Base-by-base conservation (phyloP, 2,888 invertebrate genomes). In the Hirudinaria manillensis region DNA sequence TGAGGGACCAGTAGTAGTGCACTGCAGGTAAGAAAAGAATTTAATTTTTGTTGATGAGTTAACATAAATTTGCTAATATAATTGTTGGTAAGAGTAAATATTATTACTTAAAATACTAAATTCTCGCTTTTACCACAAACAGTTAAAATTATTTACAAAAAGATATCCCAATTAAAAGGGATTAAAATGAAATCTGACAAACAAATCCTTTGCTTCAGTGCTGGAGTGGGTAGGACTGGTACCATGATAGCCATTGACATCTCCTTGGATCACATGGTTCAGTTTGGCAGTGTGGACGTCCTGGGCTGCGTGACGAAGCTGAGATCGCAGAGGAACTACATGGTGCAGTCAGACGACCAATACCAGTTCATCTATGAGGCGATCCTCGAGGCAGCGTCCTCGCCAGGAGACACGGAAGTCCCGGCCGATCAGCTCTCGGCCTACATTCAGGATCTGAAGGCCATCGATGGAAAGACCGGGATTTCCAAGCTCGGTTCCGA, bases 281-380 rank as follows among this genome's bases (percentile, higher is more conserved):
- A 29, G n/a, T 29, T n/a, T 24, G 29, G 32, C 88, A 96, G 95
- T 72, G 94, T 99, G 53, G 99, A 99, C 85, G 95, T 99, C 79
- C 99, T 98, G 84, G 98, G 98, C 13, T 97, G 98, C 87, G 98
- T 99, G 53, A 98, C 97, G 21, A 94, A 95, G 84, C 88, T 99
- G 79, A 89, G 99, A 77, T 95, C 98, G 34, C 98, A 99, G 86
- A 90, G 99, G 74, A 98, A 98, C 87, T 99, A 99, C 87, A 99
- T 99, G 98, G 76, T 99, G 38, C 86, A 86, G 80, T 97, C 97
- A n/a, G 97, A 97, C 86, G 97, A 97, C 87, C 97, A 99, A 86
- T 99, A 99, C 87, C 94, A 98, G 80, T 99, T 99, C 87, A 98
- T 99, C 80, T 97, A 99, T 85, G 99, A 99, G 84, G 94, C 98